Evolutionary conservation across 1,140 invertebrate genomes (phyloP).

Genomic region (Lasioglossum baleicum): DNA sequence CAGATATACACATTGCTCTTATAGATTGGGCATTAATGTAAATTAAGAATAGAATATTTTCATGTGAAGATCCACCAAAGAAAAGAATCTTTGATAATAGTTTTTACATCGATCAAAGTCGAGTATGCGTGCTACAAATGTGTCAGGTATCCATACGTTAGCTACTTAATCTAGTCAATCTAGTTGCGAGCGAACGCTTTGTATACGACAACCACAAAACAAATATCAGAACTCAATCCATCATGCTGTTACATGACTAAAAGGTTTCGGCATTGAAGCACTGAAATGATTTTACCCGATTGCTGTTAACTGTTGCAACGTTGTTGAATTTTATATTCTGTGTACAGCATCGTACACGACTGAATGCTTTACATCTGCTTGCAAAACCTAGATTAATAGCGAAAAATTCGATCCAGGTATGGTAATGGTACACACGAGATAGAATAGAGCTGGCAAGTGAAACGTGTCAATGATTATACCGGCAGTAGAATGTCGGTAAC

Average conservation of each 20-base stretch:
- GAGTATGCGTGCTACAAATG: background rate
- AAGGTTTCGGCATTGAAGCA: background rate
- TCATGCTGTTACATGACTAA: too few relatives aligned
- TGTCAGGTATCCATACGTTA: background rate
- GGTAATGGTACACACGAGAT: too few relatives aligned
- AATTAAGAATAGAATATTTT: background rate
- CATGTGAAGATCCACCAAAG: background rate
- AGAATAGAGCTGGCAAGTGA: too few relatives aligned
- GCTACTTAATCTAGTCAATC: background rate
- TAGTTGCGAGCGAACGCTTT: background rate
- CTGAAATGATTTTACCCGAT: background rate
- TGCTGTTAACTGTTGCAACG: too few relatives aligned
- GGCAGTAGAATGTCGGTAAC: slow-evolving; percentile 13
- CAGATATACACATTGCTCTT: too few relatives aligned
- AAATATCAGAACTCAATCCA: background rate
- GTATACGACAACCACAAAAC: background rate
- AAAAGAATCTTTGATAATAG: background rate
- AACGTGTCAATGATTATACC: background rate
- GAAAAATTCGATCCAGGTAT: too few relatives aligned
- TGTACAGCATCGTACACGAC: too few relatives aligned
- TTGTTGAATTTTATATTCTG: too few relatives aligned
- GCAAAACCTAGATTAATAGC: too few relatives aligned
- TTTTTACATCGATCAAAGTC: background rate
- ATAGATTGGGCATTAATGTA: too few relatives aligned
- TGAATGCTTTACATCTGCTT: too few relatives aligned